Evolutionary conservation across 2,888 invertebrate genomes (phyloP).

Genomic region (Diloba caeruleocephala): DNA sequence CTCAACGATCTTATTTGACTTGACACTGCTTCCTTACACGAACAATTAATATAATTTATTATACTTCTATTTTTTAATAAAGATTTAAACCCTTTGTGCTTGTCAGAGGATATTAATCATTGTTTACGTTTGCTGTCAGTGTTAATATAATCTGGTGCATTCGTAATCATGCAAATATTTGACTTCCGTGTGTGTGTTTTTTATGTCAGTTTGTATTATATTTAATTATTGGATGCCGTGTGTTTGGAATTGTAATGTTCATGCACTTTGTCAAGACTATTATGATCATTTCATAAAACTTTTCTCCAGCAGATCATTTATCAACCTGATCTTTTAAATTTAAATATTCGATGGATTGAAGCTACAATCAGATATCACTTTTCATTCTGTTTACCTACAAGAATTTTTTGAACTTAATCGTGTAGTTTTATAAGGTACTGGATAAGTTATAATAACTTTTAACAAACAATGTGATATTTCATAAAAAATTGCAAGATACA

Average conservation of each 20-base stretch:
- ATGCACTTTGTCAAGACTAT: too few species aligned
- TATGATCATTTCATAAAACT: too few species aligned
- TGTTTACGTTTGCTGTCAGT: conserved; percentile 28
- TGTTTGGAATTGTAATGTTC: not conserved
- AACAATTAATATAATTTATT: conserved; percentile 41
- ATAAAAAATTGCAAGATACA: conserved; percentile 26
- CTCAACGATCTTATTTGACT: conserved; percentile 38
- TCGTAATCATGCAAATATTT: conserved; percentile 5
- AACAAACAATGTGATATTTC: too few species aligned
- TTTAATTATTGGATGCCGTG: not conserved
- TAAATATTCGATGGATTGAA: not conserved
- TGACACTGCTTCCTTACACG: conserved; percentile 46
- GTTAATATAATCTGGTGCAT: conserved; percentile 25
- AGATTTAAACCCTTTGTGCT: conserved; percentile 37
- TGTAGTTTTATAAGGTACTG: too few species aligned
- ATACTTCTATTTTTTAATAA: conserved; percentile 27
- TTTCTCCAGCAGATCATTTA: not conserved
- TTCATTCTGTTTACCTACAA: too few species aligned
- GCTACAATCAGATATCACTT: conserved; percentile 10
- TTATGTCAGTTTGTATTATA: not conserved
- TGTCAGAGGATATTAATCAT: conserved; percentile 21
- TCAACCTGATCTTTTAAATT: not conserved
- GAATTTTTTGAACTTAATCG: too few species aligned
- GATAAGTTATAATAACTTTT: too few species aligned
- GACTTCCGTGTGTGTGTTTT: conserved; percentile 20